These are phyloP conservation scores for Thryonomys swinderianus DNA, from an alignment of 2,113 vertebrate genomes.

Conservation along the genomic window DNA sequence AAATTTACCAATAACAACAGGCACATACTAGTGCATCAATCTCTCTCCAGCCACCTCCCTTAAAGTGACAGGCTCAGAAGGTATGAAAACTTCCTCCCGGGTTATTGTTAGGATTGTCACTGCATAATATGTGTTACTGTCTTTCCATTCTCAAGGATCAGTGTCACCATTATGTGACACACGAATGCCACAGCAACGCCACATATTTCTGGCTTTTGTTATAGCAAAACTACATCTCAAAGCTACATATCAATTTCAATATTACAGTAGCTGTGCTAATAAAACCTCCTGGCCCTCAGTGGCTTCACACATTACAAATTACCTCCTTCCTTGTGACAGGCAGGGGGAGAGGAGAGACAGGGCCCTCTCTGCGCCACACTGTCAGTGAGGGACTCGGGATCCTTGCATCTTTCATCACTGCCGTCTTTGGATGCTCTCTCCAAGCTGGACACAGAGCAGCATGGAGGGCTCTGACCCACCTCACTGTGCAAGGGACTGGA, in stretches of 20 bases:
- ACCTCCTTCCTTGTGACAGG: background rate
- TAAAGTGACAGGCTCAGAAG: background rate
- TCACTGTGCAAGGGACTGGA: background rate
- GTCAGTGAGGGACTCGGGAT: background rate
- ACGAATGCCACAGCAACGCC: background rate
- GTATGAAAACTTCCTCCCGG: background rate
- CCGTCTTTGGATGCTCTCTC: background rate
- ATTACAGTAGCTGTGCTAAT: background rate
- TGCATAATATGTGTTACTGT: background rate
- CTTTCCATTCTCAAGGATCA: background rate
- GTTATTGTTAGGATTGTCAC: background rate
- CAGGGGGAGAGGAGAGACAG: background rate
- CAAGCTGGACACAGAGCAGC: background rate
- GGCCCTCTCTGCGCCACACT: background rate
- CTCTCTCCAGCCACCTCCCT: background rate
- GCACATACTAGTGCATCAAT: background rate
- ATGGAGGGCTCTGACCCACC: background rate
- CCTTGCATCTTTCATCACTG: background rate
- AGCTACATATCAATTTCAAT: background rate
- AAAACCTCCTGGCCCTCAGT: background rate
- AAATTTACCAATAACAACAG: slow-evolving; percentile 16
- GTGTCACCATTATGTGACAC: background rate
- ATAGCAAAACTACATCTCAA: background rate
- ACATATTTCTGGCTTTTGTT: background rate
- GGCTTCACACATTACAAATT: background rate